Evolutionary conservation across 2,888 invertebrate species (phyloP), one percentile per base, ranked within the genome.

Genomic region (Syrista parreyssii): DNA sequence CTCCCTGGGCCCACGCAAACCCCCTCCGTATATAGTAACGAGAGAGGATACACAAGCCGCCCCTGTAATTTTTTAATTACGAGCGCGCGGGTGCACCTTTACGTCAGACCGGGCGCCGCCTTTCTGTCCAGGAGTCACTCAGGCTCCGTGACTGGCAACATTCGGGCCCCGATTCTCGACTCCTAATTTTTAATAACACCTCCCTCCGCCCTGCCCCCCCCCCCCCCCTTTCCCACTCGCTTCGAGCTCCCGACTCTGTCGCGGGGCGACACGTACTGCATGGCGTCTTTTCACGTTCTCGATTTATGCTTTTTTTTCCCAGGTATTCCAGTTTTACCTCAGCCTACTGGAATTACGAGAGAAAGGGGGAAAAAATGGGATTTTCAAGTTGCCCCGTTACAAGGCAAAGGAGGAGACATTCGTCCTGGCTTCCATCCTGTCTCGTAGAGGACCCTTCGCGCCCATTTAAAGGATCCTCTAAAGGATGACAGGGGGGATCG

Each of bases 1-100:
- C 76, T 75, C 76, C 71, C 55, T 30, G 76, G 75, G 75, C 79
- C 78, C 79, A 73, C 55, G 9, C 15, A 9, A 40, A 23, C 68
- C 68, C 74, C 74, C 23, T 23, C 55, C 23, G 55, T 55, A 9
- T 55, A 55, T 55, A 55, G 68, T 81, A 80, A 82, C 79, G 79
- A 82, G 75, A 73, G 82, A 83, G 81, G 82, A 81, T 83, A 84
- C 81, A 81, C 79, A 81, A 75, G 80, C 82, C 83, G 84, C 81
- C 85, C 85, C 88, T 87, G 85, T 89, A 89, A 88, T 89, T 90
- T 89, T 90, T 90, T 90, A 90, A 90, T 90, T 90, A 89, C 88
- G 83, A 78, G 80, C 84, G 84, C 84, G 79, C 79, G 77, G 71
- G 32, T 71, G 71, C 71, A 71, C 71, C 71, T 71, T 33, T 33